These are phyloP conservation scores for Epinephelus lanceolatus DNA, from an alignment of 2,113 vertebrate genomes.

Conservation along the genomic window DNA sequence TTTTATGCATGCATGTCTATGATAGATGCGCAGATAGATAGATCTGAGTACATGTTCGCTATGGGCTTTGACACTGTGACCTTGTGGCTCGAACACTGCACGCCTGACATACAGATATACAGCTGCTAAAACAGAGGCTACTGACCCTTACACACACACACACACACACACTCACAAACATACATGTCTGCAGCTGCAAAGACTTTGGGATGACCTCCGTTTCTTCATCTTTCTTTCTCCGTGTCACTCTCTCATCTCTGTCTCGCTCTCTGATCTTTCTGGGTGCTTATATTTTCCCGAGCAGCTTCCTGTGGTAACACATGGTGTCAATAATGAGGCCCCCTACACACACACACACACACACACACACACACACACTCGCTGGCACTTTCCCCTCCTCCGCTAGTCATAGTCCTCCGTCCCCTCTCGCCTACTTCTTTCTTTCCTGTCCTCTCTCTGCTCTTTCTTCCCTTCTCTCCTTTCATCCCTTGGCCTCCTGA, in stretches of 20 bases:
- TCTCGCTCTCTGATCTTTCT: constrained; percentile 72
- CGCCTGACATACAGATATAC: constrained; percentile 60
- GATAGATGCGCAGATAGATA: background rate
- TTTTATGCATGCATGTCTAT: constrained; percentile 11
- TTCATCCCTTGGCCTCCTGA: constrained; percentile 47
- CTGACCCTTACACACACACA: constrained; percentile 38
- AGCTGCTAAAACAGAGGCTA: constrained; percentile 63
- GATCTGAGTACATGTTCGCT: constrained; percentile 5
- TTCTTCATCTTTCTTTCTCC: constrained; percentile 46
- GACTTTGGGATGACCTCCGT: constrained; percentile 53
- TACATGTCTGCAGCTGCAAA: constrained; percentile 69
- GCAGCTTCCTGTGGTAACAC: constrained; percentile 81
- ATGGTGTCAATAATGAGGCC: constrained; percentile 80
- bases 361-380: constrained; percentile 17
- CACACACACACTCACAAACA: background rate
- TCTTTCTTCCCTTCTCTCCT: constrained; percentile 23
- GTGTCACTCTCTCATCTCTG: constrained; percentile 51
- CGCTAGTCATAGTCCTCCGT: constrained; percentile 51
- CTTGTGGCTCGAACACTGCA: constrained; percentile 51
- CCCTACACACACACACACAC: constrained; percentile 38
- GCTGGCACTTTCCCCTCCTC: constrained; percentile 54
- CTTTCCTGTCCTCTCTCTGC: constrained; percentile 24
- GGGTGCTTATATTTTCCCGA: constrained; percentile 73
- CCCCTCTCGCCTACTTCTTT: constrained; percentile 37
- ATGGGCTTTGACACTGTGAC: constrained; percentile 52